Base-by-base conservation (phyloP, 2,797 vertebrate species). In the Cirrhinus mrigala region DNA sequence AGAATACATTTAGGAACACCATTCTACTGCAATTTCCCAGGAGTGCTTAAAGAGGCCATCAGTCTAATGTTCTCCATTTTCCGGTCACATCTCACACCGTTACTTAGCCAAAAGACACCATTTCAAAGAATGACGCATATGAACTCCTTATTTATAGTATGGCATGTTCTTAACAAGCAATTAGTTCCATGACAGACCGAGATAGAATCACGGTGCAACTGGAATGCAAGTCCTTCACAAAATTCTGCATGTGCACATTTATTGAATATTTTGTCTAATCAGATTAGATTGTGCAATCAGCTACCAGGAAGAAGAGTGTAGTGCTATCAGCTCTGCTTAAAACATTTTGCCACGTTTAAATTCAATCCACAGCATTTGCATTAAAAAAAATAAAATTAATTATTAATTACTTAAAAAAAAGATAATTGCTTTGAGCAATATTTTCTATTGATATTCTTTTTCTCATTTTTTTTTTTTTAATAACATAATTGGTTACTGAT, bases 1-100 rank as follows among this genome's bases (percentile, higher is more conserved):
- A 92, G 92, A 94, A 94, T 93, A 93, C 91, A 94, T 92, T 92
- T 91, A 92, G 92, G 91, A 94, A 91, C 92, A 94, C 92, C 90
- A 92, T 92, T 91, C 90, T 87, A 88, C 87, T 88, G 90, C 84
- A 88, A 83, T 82, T 86, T 90, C 91, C 92, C 86, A 87, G 87
- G 86, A 85, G 84, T 22, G 11, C 54, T 29, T 56, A 85, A 81
- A 84, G 80, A 78, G 88, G 88, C 87, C 79, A 88, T 91, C 56
- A 79, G 37, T 90, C 87, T 88, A 86, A 82, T 0, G n/a, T 83
- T 90, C 58, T 66, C 29, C 74, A 83, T 75, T 81, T 56, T 71
- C 33, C 15, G 10, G 33, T 58, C 62, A 79, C 60, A 81, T 70
- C 66, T 70, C 66, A 68, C n/a, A 58, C 8, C 6, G 15, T 20